These are phyloP conservation scores for Acanthurus leucopareius DNA, from an alignment of 2,797 vertebrate genomes.

Conservation along the genomic window DNA sequence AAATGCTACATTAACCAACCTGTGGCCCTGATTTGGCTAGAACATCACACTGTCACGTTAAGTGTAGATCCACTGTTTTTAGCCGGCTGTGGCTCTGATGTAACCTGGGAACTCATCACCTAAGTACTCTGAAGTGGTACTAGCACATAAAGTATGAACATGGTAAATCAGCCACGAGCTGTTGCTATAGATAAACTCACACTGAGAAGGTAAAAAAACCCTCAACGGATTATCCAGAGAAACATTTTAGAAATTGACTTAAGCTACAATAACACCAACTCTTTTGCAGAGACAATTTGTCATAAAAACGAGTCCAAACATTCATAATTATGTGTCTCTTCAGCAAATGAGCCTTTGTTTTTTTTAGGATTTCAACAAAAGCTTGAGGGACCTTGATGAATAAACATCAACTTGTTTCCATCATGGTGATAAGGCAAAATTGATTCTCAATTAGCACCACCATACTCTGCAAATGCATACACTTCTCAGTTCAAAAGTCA, in stretches of 20 bases:
- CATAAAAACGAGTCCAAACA: not conserved
- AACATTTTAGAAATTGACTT: not conserved
- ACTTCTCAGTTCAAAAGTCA: not conserved
- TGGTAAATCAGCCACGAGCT: constrained; percentile 1
- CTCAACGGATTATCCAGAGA: constrained; percentile 16
- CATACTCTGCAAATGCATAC: not conserved
- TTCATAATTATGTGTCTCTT: not conserved
- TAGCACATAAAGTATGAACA: not conserved
- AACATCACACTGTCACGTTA: not conserved
- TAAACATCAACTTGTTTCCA: not conserved
- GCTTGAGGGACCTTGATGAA: not conserved
- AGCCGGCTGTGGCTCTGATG: constrained; percentile 3
- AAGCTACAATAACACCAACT: not conserved
- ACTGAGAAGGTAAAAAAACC: not conserved
- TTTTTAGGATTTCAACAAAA: not conserved
- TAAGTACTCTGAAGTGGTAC: not conserved
- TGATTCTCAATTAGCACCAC: not conserved
- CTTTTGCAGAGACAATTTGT: not conserved
- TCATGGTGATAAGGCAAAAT: not conserved
- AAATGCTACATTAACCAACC: not conserved
- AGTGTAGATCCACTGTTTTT: not conserved
- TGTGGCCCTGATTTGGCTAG: not conserved
- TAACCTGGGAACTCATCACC: constrained; percentile 6
- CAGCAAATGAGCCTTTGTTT: not conserved
- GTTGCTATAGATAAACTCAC: constrained; percentile 6